Percentiles rank a stretch among this genome's conserved stretches.
These are phyloP conservation scores for Engraulis encrasicolus DNA, from an alignment of 2,113 vertebrate genomes.

Conservation along the genomic window DNA sequence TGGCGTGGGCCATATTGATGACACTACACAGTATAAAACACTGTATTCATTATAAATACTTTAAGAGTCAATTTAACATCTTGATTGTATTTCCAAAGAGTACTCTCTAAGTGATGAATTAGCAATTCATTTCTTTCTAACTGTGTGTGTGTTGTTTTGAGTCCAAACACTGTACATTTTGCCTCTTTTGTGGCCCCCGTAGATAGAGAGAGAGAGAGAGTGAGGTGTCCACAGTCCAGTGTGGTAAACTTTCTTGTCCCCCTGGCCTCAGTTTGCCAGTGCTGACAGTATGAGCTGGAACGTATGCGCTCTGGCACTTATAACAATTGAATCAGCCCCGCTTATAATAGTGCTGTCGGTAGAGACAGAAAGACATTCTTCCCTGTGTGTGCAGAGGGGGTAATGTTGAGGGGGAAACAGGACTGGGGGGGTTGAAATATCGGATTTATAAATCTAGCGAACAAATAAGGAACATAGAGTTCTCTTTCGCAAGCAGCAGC, in stretches of 20 bases:
- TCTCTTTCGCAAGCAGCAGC: background rate
- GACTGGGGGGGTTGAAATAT: background rate
- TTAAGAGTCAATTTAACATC: no score
- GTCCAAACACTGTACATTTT: conserved; percentile 67
- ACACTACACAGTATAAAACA: no score
- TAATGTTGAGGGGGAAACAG: background rate
- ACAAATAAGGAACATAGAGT: background rate
- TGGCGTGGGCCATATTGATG: conserved; percentile 5
- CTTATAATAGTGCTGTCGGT: conserved; percentile 25
- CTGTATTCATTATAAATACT: no score
- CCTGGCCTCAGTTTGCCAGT: background rate
- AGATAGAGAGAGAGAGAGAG: no score
- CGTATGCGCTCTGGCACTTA: conserved; percentile 37
- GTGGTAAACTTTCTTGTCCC: conserved; percentile 27
- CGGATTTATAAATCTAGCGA: background rate
- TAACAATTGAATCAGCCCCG: conserved; percentile 21
- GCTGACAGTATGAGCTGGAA: conserved; percentile 35
- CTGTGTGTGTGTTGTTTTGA: no score
- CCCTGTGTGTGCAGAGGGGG: conserved; percentile 1
- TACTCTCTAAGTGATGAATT: no score
- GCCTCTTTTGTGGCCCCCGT: conserved; percentile 60
- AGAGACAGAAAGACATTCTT: conserved; percentile 26
- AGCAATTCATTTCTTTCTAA: no score
- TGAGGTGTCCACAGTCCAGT: conserved; percentile 23
- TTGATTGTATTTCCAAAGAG: no score